A percentile compares a stretch with the other conserved stretches of the same genome.
phyloP scores from a whole-genome alignment of 2,888 invertebrate species.

The Thysanoteuthis rhombus region DNA sequence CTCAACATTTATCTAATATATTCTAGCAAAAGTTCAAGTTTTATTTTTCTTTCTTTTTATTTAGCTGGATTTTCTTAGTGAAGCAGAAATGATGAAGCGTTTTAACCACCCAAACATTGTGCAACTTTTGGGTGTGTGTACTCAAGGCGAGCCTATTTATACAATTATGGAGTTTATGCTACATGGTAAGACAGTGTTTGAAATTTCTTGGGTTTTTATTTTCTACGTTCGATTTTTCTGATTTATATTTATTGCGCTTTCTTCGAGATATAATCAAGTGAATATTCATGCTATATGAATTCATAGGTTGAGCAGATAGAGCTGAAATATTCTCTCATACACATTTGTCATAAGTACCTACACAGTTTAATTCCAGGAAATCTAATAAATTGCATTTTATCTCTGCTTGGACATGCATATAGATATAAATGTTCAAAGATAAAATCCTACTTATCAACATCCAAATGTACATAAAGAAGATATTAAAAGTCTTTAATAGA shows the following conservation, averaged over 20 bases:
- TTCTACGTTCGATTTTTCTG: background rate
- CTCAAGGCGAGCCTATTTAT: constrained; percentile 86
- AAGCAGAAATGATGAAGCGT: constrained; percentile 93
- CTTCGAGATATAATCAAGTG: background rate
- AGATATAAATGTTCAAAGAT: background rate
- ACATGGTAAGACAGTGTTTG: constrained; percentile 73
- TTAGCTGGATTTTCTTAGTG: constrained; percentile 84
- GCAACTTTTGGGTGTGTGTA: constrained; percentile 84
- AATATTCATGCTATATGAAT: no score
- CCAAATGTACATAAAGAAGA: no score
- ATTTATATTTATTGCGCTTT: background rate
- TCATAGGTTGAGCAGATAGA: background rate
- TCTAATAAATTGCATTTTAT: background rate
- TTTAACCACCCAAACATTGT: constrained; percentile 91
- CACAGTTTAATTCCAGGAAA: background rate
- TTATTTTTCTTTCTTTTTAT: constrained; percentile 16
- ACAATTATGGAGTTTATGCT: constrained; percentile 95
- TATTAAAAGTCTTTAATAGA: no score
- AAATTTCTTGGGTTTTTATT: background rate
- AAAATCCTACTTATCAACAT: background rate
- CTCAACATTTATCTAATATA: background rate
- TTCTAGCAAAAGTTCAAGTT: background rate
- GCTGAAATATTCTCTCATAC: background rate
- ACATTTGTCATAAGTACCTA: background rate
- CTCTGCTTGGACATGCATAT: background rate